Base-by-base conservation (phyloP, 2,113 vertebrate species). In the Forbesichthys papilliferus region DNA sequence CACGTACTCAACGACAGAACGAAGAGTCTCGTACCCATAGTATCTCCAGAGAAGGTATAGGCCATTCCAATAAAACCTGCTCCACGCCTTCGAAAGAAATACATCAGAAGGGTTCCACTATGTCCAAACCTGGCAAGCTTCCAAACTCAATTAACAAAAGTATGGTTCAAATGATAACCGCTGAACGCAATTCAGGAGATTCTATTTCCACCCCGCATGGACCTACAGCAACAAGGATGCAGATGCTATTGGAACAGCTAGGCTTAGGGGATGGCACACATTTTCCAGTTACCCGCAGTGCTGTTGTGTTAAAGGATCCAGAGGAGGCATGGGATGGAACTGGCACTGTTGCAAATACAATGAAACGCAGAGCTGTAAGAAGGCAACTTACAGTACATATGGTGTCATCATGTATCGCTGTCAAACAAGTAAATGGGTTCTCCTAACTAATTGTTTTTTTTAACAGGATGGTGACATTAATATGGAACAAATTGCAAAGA, bases 51-150 rank as follows among this genome's bases (percentile, higher is more conserved):
- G 49, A 1, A 0, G 1, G 34, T 16, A 9, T 53, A 1, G 27
- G 33, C 11, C 4, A 33, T 1, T 46, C n/a, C 36, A 18, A 4
- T 56, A 42, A 14, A 60, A 47, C 8, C 16, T 20, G 20, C 10
- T 66, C 69, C 48, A 47, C 61, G n/a, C 63, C 65, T 1, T 60
- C 63, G 27, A 27, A 27, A 3, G 27, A 27, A 27, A 27, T 27
- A 27, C 27, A 27, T 27, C 27, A 27, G 94, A 96, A 90, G 95
- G 94, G 70, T 96, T 96, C 85, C 94, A 96, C 1, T 96, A 27
- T 27, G 27, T 27, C 27, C 27, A 27, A 27, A 27, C 27, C 27
- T 27, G 27, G 27, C 27, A 27, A 27, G 27, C 27, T 27, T 27
- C 27, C 27, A 2, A 27, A 27, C 27, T 27, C 27, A 27, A 27